Conservation (phyloP, 2,888 invertebrate species). For the Chirona hameri region DNA sequence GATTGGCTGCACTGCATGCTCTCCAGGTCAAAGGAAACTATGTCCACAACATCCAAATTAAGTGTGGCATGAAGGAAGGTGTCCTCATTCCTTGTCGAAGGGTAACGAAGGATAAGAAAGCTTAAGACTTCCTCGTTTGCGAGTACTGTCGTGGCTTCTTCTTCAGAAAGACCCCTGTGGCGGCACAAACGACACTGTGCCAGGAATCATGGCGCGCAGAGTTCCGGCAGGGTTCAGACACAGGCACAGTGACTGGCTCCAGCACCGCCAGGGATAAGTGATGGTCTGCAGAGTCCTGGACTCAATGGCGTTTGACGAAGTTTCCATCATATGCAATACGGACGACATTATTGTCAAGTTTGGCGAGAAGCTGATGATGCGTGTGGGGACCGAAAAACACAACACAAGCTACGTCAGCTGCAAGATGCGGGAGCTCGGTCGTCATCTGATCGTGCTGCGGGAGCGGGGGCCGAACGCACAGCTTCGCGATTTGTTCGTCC, state of each 20-base stretch:
- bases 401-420: not conserved
- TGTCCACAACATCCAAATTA: not conserved
- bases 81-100: not conserved
- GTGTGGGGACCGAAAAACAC: not conserved
- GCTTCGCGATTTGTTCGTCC: not conserved
- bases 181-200: constrained; percentile 5
- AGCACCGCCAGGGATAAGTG: not conserved
- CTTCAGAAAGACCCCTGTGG: not conserved
- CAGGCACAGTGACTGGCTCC: not conserved
- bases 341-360: not conserved
- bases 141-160: not conserved
- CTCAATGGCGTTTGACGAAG: not conserved
- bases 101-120: not conserved
- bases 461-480: not conserved
- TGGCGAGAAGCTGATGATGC: not conserved
- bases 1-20: not conserved
- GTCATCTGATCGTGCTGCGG: not conserved
- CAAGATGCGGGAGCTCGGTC: not conserved
- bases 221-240: not conserved
- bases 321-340: not conserved
- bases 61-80: not conserved
- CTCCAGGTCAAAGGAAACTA: not conserved
- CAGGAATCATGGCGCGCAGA: not conserved
- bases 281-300: not conserved
- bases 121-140: not conserved